Evolutionary conservation across 2,888 invertebrate genomes (phyloP), one percentile per base, ranked within the genome.

Genomic region (Lepidochrysops patricia): DNA sequence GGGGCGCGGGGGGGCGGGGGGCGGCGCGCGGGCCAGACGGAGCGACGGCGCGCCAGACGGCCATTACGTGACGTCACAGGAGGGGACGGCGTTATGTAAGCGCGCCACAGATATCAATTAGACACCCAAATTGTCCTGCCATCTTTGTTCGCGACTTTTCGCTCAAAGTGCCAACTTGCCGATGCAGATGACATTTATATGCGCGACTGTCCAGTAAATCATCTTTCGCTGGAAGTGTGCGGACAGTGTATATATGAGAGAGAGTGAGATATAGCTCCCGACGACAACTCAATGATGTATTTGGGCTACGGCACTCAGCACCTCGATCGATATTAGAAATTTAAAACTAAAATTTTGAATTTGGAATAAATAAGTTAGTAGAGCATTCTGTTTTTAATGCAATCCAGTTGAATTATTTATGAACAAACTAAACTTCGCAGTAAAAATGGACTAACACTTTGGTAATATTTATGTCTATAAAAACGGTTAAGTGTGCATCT

Each of bases 11-110:
- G 68, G 75, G 43, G 43, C 50, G 59, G 54, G 60, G 61, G 56
- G 60, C 59, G 62, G 60, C 60, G 59, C 60, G 70, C 70, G 67
- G 68, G 75, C 76, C 76, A 84, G 84, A 83, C 84, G 74, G 76
- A 77, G 71, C 73, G 84, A 74, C 84, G 82, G 61, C 64, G 64
- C 68, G 79, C 70, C 75, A 75, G 77, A 77, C 78, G 67, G 75
- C 79, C 74, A 79, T 82, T 77, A 79, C 68, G 61, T 84, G 80
- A 84, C 84, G 83, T 84, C 80, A 84, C 64, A 61, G 72, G 72
- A 78, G 73, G 74, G 74, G 74, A 75, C 72, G 65, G 65, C 66
- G 69, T 79, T 79, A 78, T 71, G 72, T 76, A 76, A 79, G 67
- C 70, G 71, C 69, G 70, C 72, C 71, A 73, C 69, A 70, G 70